Percentiles rank a stretch among this genome's conserved stretches.
Evolutionary conservation across 2,113 vertebrate genomes (phyloP).

Genomic region (Charadrius vociferus): DNA sequence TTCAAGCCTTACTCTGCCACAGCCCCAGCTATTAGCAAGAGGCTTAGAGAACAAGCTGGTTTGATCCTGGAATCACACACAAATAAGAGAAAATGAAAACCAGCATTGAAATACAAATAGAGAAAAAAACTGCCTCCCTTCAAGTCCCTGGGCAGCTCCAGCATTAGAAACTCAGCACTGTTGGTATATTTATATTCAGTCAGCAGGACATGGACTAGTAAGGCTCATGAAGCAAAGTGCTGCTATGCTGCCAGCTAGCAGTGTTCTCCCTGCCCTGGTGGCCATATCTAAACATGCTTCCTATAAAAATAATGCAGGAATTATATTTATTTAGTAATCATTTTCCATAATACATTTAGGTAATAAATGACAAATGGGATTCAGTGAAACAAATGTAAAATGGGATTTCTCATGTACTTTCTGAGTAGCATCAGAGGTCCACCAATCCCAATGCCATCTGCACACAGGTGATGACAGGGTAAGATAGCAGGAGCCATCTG

Average conservation of each 20-base stretch:
- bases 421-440: neutral
- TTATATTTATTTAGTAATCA: neutral
- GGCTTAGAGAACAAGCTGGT: neutral
- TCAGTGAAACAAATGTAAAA: neutral
- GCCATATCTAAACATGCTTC: neutral
- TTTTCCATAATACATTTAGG: neutral
- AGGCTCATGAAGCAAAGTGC: neutral
- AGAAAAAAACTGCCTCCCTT: neutral
- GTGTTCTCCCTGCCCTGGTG: neutral
- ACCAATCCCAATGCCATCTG: rapidly evolving
- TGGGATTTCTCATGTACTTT: neutral
- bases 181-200: neutral
- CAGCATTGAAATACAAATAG: neutral
- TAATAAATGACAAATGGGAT: neutral
- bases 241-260: neutral
- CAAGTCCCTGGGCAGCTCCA: neutral
- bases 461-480: neutral
- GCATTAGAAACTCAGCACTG: too few species aligned
- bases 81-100: neutral
- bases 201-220: neutral
- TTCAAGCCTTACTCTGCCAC: neutral
- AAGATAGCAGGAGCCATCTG: neutral
- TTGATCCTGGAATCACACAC: neutral
- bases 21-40: neutral
- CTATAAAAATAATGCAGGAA: neutral